Evolutionary conservation across 92 coral and sea anemone genomes (phyloP), one percentile per base, ranked within the genome.

Genomic region (Desmophyllum pertusum): DNA sequence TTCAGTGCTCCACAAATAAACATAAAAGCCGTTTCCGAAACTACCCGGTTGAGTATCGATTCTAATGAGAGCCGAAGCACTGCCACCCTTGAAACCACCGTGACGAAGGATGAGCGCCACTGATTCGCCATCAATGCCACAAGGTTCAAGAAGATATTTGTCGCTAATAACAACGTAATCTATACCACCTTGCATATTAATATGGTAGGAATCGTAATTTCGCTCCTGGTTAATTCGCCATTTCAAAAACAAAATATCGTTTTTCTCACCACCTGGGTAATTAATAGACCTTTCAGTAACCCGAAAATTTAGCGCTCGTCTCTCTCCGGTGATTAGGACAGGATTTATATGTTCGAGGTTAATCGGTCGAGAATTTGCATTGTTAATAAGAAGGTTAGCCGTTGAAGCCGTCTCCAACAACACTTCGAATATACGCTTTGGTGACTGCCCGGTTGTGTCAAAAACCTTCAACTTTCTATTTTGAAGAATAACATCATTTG

Each of bases 111-210:
- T 70, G 8, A 35, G 75, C 10, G 75, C 35, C 11, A 70, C 75
- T n/a, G 75, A 29, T 38, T 70, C 75, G 45, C 75, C 75, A 29
- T 70, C 75, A 21, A 70, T 36, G 23, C 75, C 75, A 70, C 75
- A 70, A 4, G 75, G 75, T 2, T 70, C 75, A 38, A 70, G 75
- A 38, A 70, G 35, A 70, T 70, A 70, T 25, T 70, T 70, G 27
- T 70, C 48, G 31, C 75, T 33, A 15, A 70, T 70, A 6, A 70
- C 6, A 4, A 67, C 73, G 14, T 15, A 5, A 70, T 70, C 30
- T 0, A 3, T 36, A 10, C 42, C 31, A 5, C 43, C 75, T 19
- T 29, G 29, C 75, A 70, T 70, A 14, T 70, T 42, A 70, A 70
- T 19, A 11, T 21, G 29, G 30, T 7, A 36, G 51, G 29, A n/a